Base-by-base conservation (phyloP, 1,140 invertebrate genomes). In the Lasioglossum albipes region DNA sequence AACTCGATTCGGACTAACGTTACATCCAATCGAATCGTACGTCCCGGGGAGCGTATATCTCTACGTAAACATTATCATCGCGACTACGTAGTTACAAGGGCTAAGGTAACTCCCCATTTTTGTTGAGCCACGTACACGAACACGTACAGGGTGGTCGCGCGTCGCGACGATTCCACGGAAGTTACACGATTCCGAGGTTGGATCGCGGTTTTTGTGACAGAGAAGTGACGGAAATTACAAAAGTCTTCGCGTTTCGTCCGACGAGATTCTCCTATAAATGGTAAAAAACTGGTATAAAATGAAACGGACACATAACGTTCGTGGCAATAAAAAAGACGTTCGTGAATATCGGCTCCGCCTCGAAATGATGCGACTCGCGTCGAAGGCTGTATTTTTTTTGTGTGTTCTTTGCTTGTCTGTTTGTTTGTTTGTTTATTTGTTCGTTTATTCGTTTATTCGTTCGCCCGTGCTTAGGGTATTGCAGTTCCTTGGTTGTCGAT, bases 261-360 rank as follows among this genome's bases (percentile, higher is more conserved):
- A 67, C 71, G 79, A 67, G 73, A 49, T 59, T 72, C 73, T 41
- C 31, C 66, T 76, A 74, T 77, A 85, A 84, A 84, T 85, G 73
- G 84, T 85, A 85, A 85, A 85, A 85, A 85, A 85, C 66, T 84
- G 52, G 77, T 85, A 85, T 77, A 72, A 85, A 85, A 85, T 64
- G 71, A 84, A 85, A 82, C 59, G 75, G 75, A 79, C 79, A 75
- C 65, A 79, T 77, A 75, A 70, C 71, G 57, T 85, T 85, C 83
- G 72, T 82, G 84, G 57, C 75, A 86, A 86, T 86, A 78, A 86
- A 61, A 85, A 83, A 85, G 69, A 69, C 75, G 62, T 82, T 62
- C 67, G 57, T 66, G 80, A 54, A 36, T 75, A 74, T 66, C 31
- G 81, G 78, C 67, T 80, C 74, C 54, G 57, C 70, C 67, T 72